phyloP scores from a whole-genome alignment of 2,888 invertebrate genomes.

The Lithophane ornitopus region DNA sequence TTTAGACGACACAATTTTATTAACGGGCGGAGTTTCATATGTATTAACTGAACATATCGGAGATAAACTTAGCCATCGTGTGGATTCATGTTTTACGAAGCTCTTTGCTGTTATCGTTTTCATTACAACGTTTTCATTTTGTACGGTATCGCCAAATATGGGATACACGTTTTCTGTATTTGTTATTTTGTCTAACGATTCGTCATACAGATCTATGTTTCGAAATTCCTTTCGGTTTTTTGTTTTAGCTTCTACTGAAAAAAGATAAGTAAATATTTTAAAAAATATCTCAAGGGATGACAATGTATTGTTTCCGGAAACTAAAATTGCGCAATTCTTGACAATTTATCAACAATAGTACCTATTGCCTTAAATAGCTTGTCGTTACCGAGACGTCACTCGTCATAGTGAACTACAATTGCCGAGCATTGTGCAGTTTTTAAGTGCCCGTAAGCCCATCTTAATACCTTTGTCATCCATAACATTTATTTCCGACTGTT shows the following conservation, averaged over 20 bases:
- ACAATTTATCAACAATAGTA: not conserved
- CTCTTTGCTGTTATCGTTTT: not conserved
- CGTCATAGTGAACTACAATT: not conserved
- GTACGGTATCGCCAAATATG: constrained; percentile 1
- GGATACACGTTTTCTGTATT: constrained; percentile 57
- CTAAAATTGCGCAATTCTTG: constrained; percentile 8
- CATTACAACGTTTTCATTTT: not conserved
- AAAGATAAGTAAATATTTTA: constrained; percentile 1
- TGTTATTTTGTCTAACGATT: constrained; percentile 65
- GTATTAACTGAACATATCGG: constrained; percentile 78
- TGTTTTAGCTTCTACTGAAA: constrained; percentile 49
- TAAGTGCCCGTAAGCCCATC: not conserved
- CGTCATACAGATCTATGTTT: constrained; percentile 20
- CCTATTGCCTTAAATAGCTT: not conserved
- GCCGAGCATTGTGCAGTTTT: constrained; percentile 1
- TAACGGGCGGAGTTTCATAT: constrained; percentile 54
- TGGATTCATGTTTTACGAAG: constrained; percentile 44
- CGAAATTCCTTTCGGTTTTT: constrained; percentile 3
- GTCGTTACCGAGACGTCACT: not conserved
- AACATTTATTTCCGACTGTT: constrained; percentile 16
- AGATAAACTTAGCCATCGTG: constrained; percentile 72
- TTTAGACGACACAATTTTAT: constrained; percentile 56
- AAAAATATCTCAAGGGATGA: not conserved
- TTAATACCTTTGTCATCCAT: constrained; percentile 23
- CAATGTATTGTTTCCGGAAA: not conserved